A percentile compares a stretch with the other conserved stretches of the same genome.
phyloP scores from a whole-genome alignment of 1,140 invertebrate genomes.

The Caenorhabditis brenneri region DNA sequence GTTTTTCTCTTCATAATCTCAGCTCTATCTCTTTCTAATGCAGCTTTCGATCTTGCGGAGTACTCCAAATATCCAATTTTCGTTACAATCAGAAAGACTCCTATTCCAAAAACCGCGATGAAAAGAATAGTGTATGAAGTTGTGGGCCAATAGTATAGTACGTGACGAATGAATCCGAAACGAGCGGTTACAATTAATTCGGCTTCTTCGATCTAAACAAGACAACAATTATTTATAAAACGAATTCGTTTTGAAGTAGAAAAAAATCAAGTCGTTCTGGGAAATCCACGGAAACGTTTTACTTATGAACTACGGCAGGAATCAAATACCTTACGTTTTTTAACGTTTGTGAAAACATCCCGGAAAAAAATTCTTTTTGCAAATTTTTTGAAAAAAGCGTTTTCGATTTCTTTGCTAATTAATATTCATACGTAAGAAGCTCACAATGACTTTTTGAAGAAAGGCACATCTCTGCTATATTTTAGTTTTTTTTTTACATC shows the following conservation, averaged over 20 bases:
- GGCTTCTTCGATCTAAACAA: slow-evolving; percentile 45
- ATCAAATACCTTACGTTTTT: too few relatives aligned
- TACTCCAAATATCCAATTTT: slow-evolving; percentile 13
- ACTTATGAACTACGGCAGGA: too few relatives aligned
- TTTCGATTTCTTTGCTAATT: too few relatives aligned
- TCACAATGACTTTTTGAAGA: too few relatives aligned
- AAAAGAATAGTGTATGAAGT: not conserved
- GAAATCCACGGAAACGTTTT: too few relatives aligned
- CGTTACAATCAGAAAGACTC: not conserved
- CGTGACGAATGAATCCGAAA: slow-evolving; percentile 43
- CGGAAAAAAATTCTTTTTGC: too few relatives aligned
- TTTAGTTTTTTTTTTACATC: too few relatives aligned
- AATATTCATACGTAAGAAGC: too few relatives aligned
- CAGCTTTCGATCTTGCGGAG: not conserved
- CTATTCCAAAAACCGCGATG: not conserved
- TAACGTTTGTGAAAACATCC: too few relatives aligned
- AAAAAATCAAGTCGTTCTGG: too few relatives aligned
- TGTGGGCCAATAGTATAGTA: slow-evolving; percentile 44
- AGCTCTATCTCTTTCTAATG: not conserved
- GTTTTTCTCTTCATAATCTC: not conserved
- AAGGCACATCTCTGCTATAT: too few relatives aligned
- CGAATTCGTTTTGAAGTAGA: not conserved
- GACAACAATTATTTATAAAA: too few relatives aligned
- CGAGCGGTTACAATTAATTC: slow-evolving; percentile 27
- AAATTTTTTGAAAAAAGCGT: not conserved